A percentile compares a stretch with the other conserved stretches of the same genome.
phyloP scores from a whole-genome alignment of 1,140 invertebrate genomes.

The Microplitis demolitor region DNA sequence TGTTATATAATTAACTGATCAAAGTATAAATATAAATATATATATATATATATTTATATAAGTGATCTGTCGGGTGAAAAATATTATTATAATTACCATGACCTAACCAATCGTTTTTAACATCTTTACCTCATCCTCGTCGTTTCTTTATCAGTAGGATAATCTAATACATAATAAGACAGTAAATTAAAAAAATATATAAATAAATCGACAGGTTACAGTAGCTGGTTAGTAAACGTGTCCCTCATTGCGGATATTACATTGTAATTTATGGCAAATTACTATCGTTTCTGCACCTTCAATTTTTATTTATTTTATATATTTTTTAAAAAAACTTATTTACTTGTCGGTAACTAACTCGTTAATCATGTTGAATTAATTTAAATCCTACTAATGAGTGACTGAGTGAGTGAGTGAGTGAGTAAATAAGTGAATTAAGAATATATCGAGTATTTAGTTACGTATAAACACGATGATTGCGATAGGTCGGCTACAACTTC shows the following conservation, averaged over 20 bases:
- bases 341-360: neutral
- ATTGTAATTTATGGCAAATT: constrained; percentile 26
- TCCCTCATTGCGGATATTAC: constrained; percentile 17
- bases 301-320: constrained; percentile 3
- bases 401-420: neutral
- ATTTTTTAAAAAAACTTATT: neutral
- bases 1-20: too few species aligned
- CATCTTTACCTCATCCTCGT: constrained; percentile 28
- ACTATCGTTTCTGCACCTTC: constrained; percentile 11
- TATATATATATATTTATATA: too few species aligned
- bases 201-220: neutral
- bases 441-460: neutral
- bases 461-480: neutral
- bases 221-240: neutral
- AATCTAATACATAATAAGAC: constrained; percentile 14
- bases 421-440: neutral
- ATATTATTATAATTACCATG: constrained; percentile 53
- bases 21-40: constrained; percentile 9
- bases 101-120: constrained; percentile 50
- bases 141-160: neutral
- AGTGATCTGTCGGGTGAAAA: constrained; percentile 50
- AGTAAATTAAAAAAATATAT: constrained; percentile 15
- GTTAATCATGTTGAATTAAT: constrained; percentile 12
- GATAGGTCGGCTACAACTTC: constrained; percentile 2
- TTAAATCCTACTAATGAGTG: neutral